These are phyloP conservation scores for Drosophila guanche DNA, from an alignment of 1,140 invertebrate species.

Conservation along the genomic window DNA sequence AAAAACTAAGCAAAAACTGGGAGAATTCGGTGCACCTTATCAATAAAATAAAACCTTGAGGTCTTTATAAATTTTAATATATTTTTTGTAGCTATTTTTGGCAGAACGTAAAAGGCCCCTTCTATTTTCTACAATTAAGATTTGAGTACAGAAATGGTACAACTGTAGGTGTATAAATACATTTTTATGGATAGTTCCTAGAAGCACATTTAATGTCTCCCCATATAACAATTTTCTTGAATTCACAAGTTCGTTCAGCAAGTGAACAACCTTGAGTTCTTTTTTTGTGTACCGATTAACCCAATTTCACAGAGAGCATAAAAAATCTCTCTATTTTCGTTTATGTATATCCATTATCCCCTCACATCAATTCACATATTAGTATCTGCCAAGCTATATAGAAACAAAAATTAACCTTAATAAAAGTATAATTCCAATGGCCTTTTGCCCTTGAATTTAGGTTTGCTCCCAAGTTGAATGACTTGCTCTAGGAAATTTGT, in stretches of 20 bases:
- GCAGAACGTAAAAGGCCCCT: too few species aligned
- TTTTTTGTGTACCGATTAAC: too few species aligned
- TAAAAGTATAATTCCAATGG: constrained; percentile 26
- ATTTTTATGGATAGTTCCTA: background rate
- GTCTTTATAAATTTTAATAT: background rate
- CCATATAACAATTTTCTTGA: background rate
- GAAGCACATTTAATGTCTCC: too few species aligned
- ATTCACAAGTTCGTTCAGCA: constrained; percentile 1
- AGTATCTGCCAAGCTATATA: background rate
- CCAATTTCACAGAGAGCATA: too few species aligned
- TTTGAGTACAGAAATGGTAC: background rate
- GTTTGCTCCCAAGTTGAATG: constrained; percentile 33
- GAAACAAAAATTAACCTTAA: constrained; percentile 6
- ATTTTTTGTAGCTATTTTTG: too few species aligned
- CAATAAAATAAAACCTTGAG: background rate
- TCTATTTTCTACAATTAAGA: constrained; percentile 13
- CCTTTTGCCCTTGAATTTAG: constrained; percentile 37
- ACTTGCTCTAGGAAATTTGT: constrained; percentile 35
- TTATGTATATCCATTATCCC: background rate
- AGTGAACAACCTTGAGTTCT: too few species aligned
- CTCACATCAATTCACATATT: background rate
- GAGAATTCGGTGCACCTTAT: constrained; percentile 13
- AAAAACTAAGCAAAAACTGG: background rate
- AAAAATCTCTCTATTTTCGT: too few species aligned
- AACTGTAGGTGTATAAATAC: background rate